Evolutionary conservation across 1,140 invertebrate genomes (phyloP), one percentile per base, ranked within the genome.

Genomic region (Ptiloglossa arizonensis): DNA sequence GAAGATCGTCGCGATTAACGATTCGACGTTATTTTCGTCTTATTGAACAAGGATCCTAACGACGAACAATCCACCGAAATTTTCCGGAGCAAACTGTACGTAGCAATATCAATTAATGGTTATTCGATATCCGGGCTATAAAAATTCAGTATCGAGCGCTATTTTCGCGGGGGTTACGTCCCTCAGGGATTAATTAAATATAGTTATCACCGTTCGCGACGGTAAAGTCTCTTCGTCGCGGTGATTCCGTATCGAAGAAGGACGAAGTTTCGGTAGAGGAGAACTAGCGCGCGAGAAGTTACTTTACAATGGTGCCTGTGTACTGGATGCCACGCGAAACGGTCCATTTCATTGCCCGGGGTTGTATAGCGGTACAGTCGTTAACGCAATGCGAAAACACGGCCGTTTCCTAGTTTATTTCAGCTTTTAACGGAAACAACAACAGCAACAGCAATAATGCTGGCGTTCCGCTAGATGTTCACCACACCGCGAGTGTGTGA

Each of bases 361-460:
- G 13, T 44, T 17, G 41, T 29, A 35, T 50, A 70, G 27, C 38
- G 27, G 48, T 22, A 27, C 44, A 54, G 5, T 77, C 80, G 80
- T 87, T 87, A 87, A 85, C 63, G 72, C 50, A 77, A 75, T 78
- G 63, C 69, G 50, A 80, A 84, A 84, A 76, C 75, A 69, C 27
- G 22, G 24, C 29, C 41, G 64, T 68, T 69, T 50, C 27, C 59
- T 60, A 77, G 29, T 85, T 85, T 81, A 79, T 75, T 81, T 78
- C 62, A 41, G 72, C 74, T 69, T 84, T 85, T 81, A 85, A 67
- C 71, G 38, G 46, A 38, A 70, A 72, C 60, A 83, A 80, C 82
- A 81, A 80, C 67, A 60, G 60, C 56, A 71, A 71, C 69, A 60
- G 38, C 19, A 50, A 32, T 63, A 59, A 57, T 38, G 76, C 54